Percentiles rank a stretch among this genome's conserved stretches.
phyloP scores from a whole-genome alignment of 2,888 invertebrate genomes.

The Yponomeuta malinellus region DNA sequence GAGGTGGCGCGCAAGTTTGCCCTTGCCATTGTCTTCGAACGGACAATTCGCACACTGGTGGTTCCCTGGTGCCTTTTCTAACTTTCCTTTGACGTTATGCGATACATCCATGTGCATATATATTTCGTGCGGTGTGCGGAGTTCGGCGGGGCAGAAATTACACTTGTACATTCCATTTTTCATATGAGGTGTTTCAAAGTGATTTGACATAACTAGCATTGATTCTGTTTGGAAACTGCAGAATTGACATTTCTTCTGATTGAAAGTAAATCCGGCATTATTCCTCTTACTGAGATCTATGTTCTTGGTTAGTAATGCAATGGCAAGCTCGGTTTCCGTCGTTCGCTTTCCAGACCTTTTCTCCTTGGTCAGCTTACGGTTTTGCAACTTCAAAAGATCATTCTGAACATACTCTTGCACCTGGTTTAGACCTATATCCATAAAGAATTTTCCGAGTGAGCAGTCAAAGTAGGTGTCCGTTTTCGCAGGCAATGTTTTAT shows the following conservation, averaged over 20 bases:
- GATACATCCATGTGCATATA: conserved; percentile 93
- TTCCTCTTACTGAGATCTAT: conserved; percentile 90
- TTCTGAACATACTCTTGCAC: conserved; percentile 95
- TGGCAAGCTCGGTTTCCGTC: conserved; percentile 83
- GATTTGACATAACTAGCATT: conserved; percentile 86
- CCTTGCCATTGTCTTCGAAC: conserved; percentile 95
- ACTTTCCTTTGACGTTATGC: conserved; percentile 87
- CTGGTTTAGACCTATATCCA: conserved; percentile 91
- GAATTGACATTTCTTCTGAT: conserved; percentile 88
- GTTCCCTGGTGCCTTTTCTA: conserved; percentile 90
- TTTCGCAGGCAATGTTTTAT: conserved; percentile 46
- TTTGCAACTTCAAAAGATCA: conserved; percentile 92
- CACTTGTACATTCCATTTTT: conserved; percentile 90
- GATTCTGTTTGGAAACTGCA: conserved; percentile 95
- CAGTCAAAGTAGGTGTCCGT: conserved; percentile 87
- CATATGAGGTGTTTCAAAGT: conserved; percentile 94
- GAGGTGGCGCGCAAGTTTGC: conserved; percentile 90
- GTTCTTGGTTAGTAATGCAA: conserved; percentile 88
- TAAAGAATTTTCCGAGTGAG: conserved; percentile 92
- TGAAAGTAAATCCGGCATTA: conserved; percentile 85
- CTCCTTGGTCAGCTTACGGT: conserved; percentile 86
- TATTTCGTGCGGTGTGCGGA: conserved; percentile 91
- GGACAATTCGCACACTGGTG: conserved; percentile 96
- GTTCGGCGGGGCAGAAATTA: conserved; percentile 88
- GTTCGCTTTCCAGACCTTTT: conserved; percentile 77